A percentile compares a stretch with the other conserved stretches of the same genome.
Conservation (phyloP, 23 tunicate species). For the Ascidia mentula region DNA sequence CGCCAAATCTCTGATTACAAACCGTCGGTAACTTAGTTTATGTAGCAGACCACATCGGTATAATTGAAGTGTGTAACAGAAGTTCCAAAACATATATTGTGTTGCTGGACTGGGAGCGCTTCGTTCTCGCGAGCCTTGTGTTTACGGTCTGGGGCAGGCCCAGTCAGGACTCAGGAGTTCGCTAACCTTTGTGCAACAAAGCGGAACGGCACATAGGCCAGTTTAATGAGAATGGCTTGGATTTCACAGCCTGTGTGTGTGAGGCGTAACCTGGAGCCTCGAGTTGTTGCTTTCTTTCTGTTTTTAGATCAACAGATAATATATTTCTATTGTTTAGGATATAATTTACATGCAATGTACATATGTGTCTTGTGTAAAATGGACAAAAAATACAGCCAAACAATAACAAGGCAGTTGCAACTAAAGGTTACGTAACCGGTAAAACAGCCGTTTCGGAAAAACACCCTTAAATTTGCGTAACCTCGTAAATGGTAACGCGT, state of each 20-base stretch:
- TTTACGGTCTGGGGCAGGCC: not conserved
- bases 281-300: no score
- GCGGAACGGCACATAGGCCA: not conserved
- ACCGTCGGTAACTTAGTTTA: not conserved
- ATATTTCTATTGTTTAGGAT: no score
- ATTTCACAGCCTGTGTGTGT: no score
- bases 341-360: no score
- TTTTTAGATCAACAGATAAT: no score
- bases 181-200: not conserved
- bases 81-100: not conserved
- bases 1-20: slow-evolving; percentile 5
- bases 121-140: not conserved
- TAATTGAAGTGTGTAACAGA: slow-evolving; percentile 1
- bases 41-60: not conserved
- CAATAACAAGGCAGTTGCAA: no score
- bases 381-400: no score
- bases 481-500: not conserved
- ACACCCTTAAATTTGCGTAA: not conserved
- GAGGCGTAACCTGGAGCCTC: no score
- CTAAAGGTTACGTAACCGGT: no score
- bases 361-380: no score
- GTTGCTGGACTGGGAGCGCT: not conserved
- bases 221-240: no score
- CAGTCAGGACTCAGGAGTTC: not conserved
- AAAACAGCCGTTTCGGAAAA: no score